phyloP scores from a whole-genome alignment of 2,797 vertebrate species.

The Squalus acanthias region DNA sequence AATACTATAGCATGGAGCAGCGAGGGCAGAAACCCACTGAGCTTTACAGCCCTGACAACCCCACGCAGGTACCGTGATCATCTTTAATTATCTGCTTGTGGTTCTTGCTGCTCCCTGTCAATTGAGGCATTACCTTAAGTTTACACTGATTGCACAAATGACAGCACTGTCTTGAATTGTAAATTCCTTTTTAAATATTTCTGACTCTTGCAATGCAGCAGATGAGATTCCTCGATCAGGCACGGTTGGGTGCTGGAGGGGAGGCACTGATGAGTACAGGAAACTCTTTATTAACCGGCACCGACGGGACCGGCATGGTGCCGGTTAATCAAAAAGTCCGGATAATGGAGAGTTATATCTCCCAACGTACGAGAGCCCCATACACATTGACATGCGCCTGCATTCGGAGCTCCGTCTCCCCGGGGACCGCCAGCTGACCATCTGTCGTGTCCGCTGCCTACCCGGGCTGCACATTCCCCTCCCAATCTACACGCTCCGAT shows the following conservation, averaged over 20 bases:
- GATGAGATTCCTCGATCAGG: not conserved
- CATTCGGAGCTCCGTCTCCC: too few relatives aligned
- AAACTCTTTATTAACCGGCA: too few relatives aligned
- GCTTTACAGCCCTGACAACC: slow-evolving; percentile 79
- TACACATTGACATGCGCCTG: too few relatives aligned
- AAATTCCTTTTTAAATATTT: not conserved
- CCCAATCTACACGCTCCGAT: too few relatives aligned
- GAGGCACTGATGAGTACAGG: not conserved
- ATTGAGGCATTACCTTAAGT: not conserved
- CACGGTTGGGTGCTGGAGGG: not conserved
- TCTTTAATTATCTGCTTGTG: not conserved
- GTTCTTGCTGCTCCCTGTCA: not conserved
- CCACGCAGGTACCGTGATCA: slow-evolving; percentile 69
- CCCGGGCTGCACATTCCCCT: too few relatives aligned
- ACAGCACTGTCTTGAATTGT: not conserved
- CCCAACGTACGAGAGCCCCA: too few relatives aligned
- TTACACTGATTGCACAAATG: not conserved
- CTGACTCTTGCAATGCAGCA: not conserved
- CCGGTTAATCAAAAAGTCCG: too few relatives aligned
- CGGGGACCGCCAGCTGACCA: too few relatives aligned
- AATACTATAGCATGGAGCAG: slow-evolving; percentile 95
- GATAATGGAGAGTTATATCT: too few relatives aligned
- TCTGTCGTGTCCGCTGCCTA: too few relatives aligned
- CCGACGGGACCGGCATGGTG: too few relatives aligned
- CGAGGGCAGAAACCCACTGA: slow-evolving; percentile 84